Conservation (phyloP, 1,140 invertebrate genomes). For the Drosophila kurseongensis region DNA sequence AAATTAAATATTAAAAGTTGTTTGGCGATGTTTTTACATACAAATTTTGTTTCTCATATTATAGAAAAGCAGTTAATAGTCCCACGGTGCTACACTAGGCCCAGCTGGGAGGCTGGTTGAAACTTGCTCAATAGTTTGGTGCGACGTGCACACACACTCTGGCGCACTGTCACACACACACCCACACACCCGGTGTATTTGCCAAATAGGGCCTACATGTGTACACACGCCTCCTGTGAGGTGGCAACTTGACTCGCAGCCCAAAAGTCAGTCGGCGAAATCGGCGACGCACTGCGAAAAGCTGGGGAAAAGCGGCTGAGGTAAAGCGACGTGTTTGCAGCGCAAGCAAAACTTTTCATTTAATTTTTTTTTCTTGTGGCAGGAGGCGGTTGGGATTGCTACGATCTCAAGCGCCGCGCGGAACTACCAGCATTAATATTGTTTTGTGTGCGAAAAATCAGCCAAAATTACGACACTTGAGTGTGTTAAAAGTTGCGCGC, state of each 20-base stretch:
- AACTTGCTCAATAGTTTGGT: conserved; percentile 61
- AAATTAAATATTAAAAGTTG: too few species aligned
- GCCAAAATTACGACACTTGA: conserved; percentile 82
- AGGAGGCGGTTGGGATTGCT: conserved; percentile 1
- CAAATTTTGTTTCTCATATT: too few species aligned
- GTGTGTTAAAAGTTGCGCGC: conserved; percentile 82
- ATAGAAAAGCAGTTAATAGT: too few species aligned
- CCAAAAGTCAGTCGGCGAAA: conserved; percentile 63
- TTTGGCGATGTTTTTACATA: too few species aligned
- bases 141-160: conserved; percentile 33
- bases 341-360: conserved; percentile 82
- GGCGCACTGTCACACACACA: conserved; percentile 17
- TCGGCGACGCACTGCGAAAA: conserved; percentile 59
- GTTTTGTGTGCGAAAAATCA: conserved; percentile 82
- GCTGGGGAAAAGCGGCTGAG: conserved; percentile 46
- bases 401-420: conserved; percentile 18
- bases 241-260: conserved; percentile 65
- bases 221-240: conserved; percentile 35
- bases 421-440: conserved; percentile 81
- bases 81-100: conserved; percentile 2
- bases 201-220: conserved; percentile 36
- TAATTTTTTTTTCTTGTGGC: conserved; percentile 64
- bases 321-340: conserved; percentile 78
- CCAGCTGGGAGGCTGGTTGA: conserved; percentile 32
- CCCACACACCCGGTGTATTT: conserved; percentile 23